Evolutionary conservation across 1,140 invertebrate species (phyloP).

Genomic region (Penaeus chinensis): DNA sequence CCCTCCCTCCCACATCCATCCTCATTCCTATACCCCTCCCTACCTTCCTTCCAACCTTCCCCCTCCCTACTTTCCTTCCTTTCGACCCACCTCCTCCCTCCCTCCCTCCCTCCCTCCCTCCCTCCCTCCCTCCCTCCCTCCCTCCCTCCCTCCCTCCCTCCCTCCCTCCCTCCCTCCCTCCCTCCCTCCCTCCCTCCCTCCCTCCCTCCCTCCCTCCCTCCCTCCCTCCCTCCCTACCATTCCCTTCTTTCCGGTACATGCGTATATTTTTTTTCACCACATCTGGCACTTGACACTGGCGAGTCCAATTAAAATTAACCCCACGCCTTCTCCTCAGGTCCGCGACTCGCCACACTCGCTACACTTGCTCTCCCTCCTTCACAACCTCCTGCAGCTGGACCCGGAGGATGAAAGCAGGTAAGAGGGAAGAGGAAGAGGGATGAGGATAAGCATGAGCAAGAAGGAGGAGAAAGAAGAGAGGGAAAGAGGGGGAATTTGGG

Average conservation of each 20-base stretch:
- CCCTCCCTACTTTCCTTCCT: too few relatives aligned
- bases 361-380: conserved; percentile 33
- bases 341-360: conserved; percentile 44
- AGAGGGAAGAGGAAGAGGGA: conserved; percentile 1
- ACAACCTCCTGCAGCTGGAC: conserved; percentile 39
- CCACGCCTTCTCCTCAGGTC: conserved; percentile 3
- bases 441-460: neutral
- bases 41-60: too few relatives aligned
- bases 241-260: neutral
- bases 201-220: neutral
- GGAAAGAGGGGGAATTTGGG: neutral
- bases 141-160: neutral
- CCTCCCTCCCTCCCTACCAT: neutral
- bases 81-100: neutral
- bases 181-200: too few relatives aligned
- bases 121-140: neutral
- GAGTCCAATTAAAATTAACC: neutral
- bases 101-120: neutral
- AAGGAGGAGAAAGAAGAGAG: neutral
- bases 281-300: neutral
- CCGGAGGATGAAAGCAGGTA: conserved; percentile 34
- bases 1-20: neutral
- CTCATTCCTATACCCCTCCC: too few relatives aligned
- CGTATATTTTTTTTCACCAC: neutral
- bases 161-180: too few relatives aligned